Evolutionary conservation across 2,113 vertebrate genomes (phyloP).

Genomic region (Desmodus rotundus): DNA sequence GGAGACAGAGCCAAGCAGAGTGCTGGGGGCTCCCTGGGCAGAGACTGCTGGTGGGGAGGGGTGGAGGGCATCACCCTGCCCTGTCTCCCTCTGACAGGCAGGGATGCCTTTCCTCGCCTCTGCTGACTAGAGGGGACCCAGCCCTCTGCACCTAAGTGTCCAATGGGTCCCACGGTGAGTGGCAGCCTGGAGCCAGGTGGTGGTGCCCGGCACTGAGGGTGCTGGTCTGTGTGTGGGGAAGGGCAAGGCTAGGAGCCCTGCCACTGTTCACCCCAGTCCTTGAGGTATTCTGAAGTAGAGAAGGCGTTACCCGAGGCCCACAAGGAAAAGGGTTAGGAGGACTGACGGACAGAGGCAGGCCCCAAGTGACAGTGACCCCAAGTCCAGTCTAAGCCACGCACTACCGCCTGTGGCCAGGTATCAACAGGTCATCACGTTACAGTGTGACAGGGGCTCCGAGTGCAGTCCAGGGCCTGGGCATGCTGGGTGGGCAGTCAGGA

Average conservation of each 20-base stretch:
- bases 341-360: not conserved
- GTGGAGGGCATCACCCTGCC: not conserved
- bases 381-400: not conserved
- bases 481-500: conserved; percentile 81
- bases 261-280: not conserved
- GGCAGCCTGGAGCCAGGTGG: not conserved
- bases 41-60: conserved; percentile 61
- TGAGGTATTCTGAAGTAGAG: not conserved
- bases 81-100: not conserved
- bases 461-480: conserved; percentile 81
- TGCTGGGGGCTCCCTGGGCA: not conserved
- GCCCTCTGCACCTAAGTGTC: not conserved
- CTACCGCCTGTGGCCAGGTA: not conserved
- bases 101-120: not conserved
- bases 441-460: conserved; percentile 83
- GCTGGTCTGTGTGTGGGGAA: not conserved
- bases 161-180: not conserved
- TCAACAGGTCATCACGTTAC: conserved; percentile 67
- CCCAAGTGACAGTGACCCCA: not conserved
- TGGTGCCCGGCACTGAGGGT: not conserved
- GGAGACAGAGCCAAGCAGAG: not conserved
- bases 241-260: not conserved
- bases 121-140: not conserved
- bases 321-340: conserved; percentile 30
- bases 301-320: not conserved